Percentiles rank a stretch among this genome's conserved stretches.
phyloP scores from a whole-genome alignment of 2,113 vertebrate genomes.

The Gambusia holbrooki region DNA sequence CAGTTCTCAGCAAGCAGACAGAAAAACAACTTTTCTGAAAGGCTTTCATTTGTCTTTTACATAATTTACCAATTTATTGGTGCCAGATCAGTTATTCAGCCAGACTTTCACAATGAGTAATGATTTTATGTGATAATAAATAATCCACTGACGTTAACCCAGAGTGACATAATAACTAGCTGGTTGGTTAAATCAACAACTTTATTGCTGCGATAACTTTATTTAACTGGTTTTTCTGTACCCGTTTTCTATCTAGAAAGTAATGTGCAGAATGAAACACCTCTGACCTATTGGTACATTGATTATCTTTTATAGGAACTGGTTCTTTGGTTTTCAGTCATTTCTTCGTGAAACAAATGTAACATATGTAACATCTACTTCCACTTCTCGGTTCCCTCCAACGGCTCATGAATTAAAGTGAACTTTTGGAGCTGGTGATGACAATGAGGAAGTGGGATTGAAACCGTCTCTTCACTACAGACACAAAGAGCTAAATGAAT shows the following conservation, averaged over 20 bases:
- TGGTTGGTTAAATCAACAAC: too few relatives aligned
- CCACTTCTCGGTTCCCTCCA: background rate
- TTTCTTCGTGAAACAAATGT: too few relatives aligned
- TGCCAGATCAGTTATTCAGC: background rate
- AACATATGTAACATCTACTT: too few relatives aligned
- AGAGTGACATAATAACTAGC: too few relatives aligned
- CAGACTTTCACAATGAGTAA: background rate
- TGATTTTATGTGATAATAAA: too few relatives aligned
- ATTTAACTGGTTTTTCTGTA: background rate
- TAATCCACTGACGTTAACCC: too few relatives aligned
- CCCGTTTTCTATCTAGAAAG: background rate
- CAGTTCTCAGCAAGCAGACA: background rate
- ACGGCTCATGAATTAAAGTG: background rate
- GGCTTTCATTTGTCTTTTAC: too few relatives aligned
- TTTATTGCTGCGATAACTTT: too few relatives aligned
- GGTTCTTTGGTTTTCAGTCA: background rate
- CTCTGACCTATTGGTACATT: background rate
- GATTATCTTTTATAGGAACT: too few relatives aligned
- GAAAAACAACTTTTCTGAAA: too few relatives aligned
- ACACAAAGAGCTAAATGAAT: background rate
- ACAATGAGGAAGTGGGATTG: background rate
- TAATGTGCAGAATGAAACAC: background rate
- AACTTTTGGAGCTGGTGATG: background rate
- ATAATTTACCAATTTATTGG: too few relatives aligned
- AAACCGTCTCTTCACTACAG: background rate